Evolutionary conservation across 2,797 vertebrate species (phyloP).

Genomic region (Falco novaeseelandiae): DNA sequence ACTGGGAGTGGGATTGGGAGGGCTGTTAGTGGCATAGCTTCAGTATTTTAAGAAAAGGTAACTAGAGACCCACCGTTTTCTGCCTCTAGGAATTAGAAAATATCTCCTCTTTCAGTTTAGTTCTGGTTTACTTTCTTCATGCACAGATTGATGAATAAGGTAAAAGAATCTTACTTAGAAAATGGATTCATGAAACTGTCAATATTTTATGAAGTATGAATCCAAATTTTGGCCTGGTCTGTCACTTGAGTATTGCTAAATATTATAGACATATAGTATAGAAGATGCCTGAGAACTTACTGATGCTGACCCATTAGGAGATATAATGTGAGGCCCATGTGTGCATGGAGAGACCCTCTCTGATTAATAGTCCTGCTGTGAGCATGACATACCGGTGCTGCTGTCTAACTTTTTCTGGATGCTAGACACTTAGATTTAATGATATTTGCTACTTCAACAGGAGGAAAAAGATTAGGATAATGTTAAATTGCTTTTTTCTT

Average conservation of each 20-base stretch:
- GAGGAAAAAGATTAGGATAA: neutral
- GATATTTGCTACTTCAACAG: conserved; percentile 13
- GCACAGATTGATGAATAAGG: neutral
- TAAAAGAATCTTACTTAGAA: neutral
- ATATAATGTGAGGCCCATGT: neutral
- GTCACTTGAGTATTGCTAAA: neutral
- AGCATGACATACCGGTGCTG: conserved; percentile 24
- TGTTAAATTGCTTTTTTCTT: neutral
- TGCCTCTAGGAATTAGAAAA: neutral
- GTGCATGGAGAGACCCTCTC: neutral
- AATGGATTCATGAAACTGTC: neutral
- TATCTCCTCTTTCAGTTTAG: neutral
- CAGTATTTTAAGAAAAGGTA: neutral
- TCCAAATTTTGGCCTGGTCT: neutral
- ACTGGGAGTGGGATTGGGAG: neutral
- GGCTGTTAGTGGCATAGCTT: neutral
- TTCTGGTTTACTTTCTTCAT: neutral
- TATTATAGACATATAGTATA: neutral
- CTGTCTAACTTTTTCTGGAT: neutral
- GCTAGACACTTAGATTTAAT: neutral
- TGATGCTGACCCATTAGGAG: neutral
- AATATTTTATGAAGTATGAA: neutral
- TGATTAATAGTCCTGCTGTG: neutral
- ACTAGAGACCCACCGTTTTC: neutral
- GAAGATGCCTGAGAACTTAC: neutral